A percentile compares a stretch with the other conserved stretches of the same genome.
These are phyloP conservation scores for Channallabes apus DNA, from an alignment of 2,797 vertebrate genomes.

Conservation along the genomic window DNA sequence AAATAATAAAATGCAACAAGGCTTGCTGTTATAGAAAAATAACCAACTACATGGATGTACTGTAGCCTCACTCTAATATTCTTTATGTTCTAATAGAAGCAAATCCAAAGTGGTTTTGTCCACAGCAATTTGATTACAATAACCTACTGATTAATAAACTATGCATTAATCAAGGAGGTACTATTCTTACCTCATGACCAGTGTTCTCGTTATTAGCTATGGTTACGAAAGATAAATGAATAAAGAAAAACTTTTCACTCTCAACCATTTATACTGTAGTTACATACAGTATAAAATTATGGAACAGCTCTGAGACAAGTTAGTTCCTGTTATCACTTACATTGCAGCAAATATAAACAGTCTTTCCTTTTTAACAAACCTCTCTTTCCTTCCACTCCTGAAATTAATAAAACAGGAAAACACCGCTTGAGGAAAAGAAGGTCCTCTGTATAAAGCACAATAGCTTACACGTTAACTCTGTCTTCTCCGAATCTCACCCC, in stretches of 20 bases:
- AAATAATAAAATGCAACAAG: not conserved
- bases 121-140: not conserved
- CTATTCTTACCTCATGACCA: not conserved
- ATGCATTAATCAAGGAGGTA: not conserved
- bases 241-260: not conserved
- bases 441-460: not conserved
- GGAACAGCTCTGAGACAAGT: not conserved
- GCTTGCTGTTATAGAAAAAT: not conserved
- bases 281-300: not conserved
- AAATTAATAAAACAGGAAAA: constrained; percentile 9
- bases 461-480: not conserved
- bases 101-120: not conserved
- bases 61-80: not conserved
- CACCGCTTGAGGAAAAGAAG: not conserved
- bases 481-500: not conserved
- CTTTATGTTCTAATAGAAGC: not conserved
- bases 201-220: not conserved
- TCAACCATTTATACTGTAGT: not conserved
- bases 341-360: constrained; percentile 14
- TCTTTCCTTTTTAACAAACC: not conserved
- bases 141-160: no score
- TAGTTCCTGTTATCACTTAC: not conserved
- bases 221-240: not conserved
- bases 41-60: not conserved
- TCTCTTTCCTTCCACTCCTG: no score